Percentiles rank a stretch among this genome's conserved stretches.
Evolutionary conservation across 2,888 invertebrate species (phyloP).

Genomic region (Tachystola acroxantha): DNA sequence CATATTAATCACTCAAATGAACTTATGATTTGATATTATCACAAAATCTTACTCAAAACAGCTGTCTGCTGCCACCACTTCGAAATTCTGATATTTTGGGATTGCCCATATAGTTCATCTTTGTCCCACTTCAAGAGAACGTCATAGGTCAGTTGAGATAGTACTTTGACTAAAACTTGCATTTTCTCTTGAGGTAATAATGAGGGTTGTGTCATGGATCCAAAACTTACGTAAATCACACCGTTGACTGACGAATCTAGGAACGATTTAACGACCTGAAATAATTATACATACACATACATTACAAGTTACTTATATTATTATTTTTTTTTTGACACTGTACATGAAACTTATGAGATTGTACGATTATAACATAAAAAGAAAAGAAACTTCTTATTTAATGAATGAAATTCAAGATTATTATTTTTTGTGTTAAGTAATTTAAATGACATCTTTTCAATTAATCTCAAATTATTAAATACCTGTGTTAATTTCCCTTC

Average conservation of each 20-base stretch:
- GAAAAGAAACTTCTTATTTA: too few species aligned
- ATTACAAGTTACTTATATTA: too few species aligned
- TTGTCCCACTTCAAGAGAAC: constrained; percentile 56
- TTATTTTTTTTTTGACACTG: too few species aligned
- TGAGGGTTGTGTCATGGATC: constrained; percentile 46
- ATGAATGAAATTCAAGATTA: too few species aligned
- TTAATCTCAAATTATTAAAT: too few species aligned
- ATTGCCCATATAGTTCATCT: constrained; percentile 28
- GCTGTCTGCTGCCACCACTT: constrained; percentile 56
- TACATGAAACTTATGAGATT: too few species aligned
- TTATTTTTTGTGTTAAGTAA: too few species aligned
- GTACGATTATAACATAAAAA: too few species aligned
- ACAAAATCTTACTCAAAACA: constrained; percentile 31
- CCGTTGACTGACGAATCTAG: constrained; percentile 51
- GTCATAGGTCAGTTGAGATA: constrained; percentile 49
- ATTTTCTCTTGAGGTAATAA: constrained; percentile 36
- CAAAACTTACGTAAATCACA: constrained; percentile 61
- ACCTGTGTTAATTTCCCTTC: constrained; percentile 49
- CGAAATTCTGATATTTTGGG: constrained; percentile 44
- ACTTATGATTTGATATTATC: too few species aligned
- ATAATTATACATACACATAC: too few species aligned
- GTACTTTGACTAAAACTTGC: constrained; percentile 35
- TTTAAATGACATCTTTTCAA: too few species aligned
- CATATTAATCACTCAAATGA: too few species aligned
- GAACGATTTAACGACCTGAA: constrained; percentile 45